phyloP scores from a whole-genome alignment of 2,113 vertebrate genomes.

The Callospermophilus lateralis region DNA sequence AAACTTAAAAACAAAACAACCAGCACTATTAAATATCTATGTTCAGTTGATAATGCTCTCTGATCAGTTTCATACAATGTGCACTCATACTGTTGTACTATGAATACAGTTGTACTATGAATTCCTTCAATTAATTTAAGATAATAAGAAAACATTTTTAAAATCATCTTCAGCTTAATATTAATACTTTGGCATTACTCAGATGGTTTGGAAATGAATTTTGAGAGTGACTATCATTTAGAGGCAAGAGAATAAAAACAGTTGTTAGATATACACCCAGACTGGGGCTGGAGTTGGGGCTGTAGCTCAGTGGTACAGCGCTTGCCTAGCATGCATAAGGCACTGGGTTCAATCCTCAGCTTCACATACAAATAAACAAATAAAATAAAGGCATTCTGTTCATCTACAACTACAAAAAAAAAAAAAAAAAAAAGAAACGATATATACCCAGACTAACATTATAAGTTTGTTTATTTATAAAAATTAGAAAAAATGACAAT shows the following conservation, averaged over 20 bases:
- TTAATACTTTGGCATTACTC: conserved; percentile 39
- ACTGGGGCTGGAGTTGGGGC: background rate
- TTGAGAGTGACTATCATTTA: conserved; percentile 7
- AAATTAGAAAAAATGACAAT: conserved; percentile 2
- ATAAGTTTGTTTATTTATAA: background rate
- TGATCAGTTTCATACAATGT: background rate
- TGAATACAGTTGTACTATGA: conserved; percentile 3
- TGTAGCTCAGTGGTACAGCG: too few relatives aligned
- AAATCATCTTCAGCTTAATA: background rate
- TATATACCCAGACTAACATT: background rate
- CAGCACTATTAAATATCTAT: background rate
- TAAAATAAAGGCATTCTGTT: too few relatives aligned
- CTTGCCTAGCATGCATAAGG: too few relatives aligned
- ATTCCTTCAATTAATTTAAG: background rate
- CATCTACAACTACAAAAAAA: too few relatives aligned
- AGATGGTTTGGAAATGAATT: conserved; percentile 12
- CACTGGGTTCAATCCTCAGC: too few relatives aligned
- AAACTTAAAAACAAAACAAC: background rate
- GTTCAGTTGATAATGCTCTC: background rate
- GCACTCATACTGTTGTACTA: background rate
- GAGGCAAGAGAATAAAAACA: background rate
- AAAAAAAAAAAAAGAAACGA: background rate
- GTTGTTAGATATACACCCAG: background rate
- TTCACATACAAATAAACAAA: too few relatives aligned
- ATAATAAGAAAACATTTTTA: conserved; percentile 35